These are phyloP conservation scores for Coendou prehensilis DNA, from an alignment of 2,797 vertebrate species.

Conservation along the genomic window DNA sequence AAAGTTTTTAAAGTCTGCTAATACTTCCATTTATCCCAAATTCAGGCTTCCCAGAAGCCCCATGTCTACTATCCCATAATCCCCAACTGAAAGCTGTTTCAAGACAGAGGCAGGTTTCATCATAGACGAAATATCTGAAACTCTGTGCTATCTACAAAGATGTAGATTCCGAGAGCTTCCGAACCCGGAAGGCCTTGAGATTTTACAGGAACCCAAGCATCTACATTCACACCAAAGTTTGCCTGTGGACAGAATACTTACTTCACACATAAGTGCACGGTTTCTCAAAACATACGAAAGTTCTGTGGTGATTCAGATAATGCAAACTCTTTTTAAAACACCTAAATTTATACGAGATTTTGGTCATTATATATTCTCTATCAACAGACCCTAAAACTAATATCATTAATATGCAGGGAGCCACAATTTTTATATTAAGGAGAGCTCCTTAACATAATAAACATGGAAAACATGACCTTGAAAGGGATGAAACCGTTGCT, in stretches of 20 bases:
- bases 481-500: neutral
- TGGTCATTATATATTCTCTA: neutral
- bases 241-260: neutral
- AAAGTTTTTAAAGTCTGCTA: neutral
- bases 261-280: neutral
- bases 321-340: slow-evolving; percentile 18
- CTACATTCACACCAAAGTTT: neutral
- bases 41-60: slow-evolving; percentile 31
- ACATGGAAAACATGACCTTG: neutral
- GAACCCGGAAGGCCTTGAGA: neutral
- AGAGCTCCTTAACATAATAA: slow-evolving; percentile 34
- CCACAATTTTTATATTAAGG: neutral
- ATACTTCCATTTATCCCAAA: neutral
- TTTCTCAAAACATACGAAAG: slow-evolving; percentile 57
- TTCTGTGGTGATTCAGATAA: neutral
- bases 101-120: slow-evolving; percentile 1
- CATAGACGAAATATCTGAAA: neutral
- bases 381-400: neutral
- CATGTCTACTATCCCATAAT: neutral
- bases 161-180: neutral
- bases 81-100: neutral
- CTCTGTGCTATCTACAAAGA: neutral
- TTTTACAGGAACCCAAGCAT: neutral
- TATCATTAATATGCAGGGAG: neutral
- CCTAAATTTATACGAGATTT: neutral